Evolutionary conservation across 2,113 vertebrate species (phyloP), one percentile per base, ranked within the genome.

Genomic region (Spea multiplicata): DNA sequence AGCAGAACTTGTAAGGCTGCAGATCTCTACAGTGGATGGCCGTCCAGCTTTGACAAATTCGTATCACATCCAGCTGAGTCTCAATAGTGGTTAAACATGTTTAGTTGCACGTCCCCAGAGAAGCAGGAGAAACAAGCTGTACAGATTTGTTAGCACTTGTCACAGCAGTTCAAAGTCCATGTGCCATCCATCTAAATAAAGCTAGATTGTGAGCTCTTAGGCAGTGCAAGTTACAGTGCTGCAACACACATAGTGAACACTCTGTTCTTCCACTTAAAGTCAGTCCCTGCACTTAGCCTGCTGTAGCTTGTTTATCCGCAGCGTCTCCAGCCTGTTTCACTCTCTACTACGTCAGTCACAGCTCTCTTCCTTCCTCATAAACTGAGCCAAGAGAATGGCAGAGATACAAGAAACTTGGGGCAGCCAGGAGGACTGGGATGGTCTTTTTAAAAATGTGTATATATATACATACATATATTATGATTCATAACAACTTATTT

Each of bases 271-370:
- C 53, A 59, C 44, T 30, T 10, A 69, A 65, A 44, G 61, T 9
- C 61, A 30, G 17, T 64, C 61, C 5, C 13, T 17, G 55, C 59
- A 50, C 17, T 17, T 55, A 70, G 59, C 67, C 66, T 47, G 67
- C 44, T 70, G 46, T 67, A 77, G 55, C 70, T 62, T 77, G 75
- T 77, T 77, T 77, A 77, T 77, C 66, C 75, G 59, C 44, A 44
- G 65, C 59, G 75, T 77, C 75, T 70, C 75, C 75, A 76, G 55
- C 53, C 61, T 57, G 52, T 76, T 66, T 48, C 75, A 70, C 50
- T 53, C 44, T 70, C 57, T 46, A 16, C 75, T 77, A 77, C 66
- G 55, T 77, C 67, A 77, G 75, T 50, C 67, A 71, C 16, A 76
- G 66, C 55, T 62, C 66, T 70, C 66, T 77, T 70, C 75, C 75